These are phyloP conservation scores for Leucosticte australis DNA, from an alignment of 2,113 vertebrate genomes.

Conservation along the genomic window DNA sequence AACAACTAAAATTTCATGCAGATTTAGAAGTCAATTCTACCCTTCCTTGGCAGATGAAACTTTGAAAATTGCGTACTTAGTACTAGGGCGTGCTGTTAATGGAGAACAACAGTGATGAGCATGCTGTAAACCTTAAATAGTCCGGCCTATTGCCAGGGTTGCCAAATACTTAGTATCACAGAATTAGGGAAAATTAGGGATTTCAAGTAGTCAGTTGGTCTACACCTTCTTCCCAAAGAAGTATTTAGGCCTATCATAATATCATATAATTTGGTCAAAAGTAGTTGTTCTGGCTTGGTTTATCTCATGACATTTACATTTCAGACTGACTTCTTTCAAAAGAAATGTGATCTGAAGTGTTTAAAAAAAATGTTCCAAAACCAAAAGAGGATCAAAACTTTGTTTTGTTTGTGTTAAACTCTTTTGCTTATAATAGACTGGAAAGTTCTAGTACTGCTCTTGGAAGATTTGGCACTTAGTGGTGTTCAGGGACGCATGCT, in stretches of 20 bases:
- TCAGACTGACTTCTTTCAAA: background rate
- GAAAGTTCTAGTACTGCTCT: background rate
- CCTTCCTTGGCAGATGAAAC: background rate
- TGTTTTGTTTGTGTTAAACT: background rate
- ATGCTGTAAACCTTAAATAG: background rate
- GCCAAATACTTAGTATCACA: background rate
- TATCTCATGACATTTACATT: background rate
- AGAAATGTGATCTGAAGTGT: background rate
- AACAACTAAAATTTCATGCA: background rate
- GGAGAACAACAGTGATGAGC: background rate
- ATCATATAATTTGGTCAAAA: background rate
- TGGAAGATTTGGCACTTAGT: background rate
- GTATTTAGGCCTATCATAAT: background rate
- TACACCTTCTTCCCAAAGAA: background rate
- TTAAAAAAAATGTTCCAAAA: background rate
- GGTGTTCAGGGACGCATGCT: rapidly evolving
- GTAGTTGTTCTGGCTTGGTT: background rate
- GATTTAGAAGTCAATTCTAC: background rate
- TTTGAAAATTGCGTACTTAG: background rate
- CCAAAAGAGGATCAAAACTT: background rate
- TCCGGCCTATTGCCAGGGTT: background rate
- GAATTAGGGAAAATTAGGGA: background rate
- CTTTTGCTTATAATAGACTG: background rate
- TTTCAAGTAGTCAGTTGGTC: background rate
- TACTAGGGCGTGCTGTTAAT: background rate